Conservation (phyloP, 2,888 invertebrate genomes). For the Stenurella melanura region DNA sequence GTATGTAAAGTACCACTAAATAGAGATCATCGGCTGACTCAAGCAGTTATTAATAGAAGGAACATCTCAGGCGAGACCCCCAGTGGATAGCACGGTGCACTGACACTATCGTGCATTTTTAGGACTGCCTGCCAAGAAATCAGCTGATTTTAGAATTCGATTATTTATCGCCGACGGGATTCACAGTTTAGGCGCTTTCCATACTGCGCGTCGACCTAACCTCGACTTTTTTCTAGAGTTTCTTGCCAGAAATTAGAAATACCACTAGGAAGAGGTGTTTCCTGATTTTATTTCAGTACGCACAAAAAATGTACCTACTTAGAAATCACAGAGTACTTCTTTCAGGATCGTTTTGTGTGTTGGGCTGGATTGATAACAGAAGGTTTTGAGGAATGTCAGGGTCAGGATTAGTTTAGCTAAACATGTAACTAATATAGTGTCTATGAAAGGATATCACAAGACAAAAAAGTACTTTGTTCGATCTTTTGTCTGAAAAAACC, state of each 20-base stretch:
- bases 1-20: conserved; percentile 46
- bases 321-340: not conserved
- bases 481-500: no score
- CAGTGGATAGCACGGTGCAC: conserved; percentile 52
- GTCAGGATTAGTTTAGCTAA: no score
- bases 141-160: conserved; percentile 56
- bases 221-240: conserved; percentile 19
- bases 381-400: no score
- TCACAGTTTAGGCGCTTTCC: conserved; percentile 16
- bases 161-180: conserved; percentile 42
- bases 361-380: no score
- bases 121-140: conserved; percentile 49
- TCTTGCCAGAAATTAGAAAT: conserved; percentile 31
- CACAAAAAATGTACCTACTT: not conserved
- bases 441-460: no score
- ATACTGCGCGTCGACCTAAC: conserved; percentile 17
- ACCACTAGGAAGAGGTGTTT: conserved; percentile 12
- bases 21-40: conserved; percentile 44
- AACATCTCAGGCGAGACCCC: conserved; percentile 50
- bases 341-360: not conserved
- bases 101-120: conserved; percentile 54
- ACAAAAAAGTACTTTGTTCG: no score
- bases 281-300: conserved; percentile 25
- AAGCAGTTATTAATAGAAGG: conserved; percentile 48
- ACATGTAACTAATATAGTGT: no score